A percentile compares a stretch with the other conserved stretches of the same genome.
phyloP scores from a whole-genome alignment of 2,888 invertebrate genomes.

The Scotopteryx bipunctaria region DNA sequence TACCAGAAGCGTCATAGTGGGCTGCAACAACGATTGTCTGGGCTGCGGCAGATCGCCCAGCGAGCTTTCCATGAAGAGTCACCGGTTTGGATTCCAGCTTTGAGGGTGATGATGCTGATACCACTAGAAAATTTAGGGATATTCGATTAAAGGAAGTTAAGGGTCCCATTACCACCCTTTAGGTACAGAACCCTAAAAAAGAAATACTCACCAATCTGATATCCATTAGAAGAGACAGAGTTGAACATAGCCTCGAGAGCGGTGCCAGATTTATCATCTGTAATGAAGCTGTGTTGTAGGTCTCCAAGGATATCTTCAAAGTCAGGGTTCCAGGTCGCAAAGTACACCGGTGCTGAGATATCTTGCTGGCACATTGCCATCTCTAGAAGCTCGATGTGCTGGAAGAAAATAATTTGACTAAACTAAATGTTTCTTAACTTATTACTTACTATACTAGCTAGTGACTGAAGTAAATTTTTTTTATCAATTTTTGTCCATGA shows the following conservation, averaged over 20 bases:
- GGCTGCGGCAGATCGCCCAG: conserved; percentile 88
- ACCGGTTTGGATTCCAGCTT: conserved; percentile 92
- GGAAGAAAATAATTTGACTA: conserved; percentile 21
- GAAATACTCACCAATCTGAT: conserved; percentile 90
- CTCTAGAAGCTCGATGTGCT: conserved; percentile 91
- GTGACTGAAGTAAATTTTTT: no score
- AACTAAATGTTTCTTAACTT: no score
- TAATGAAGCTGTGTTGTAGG: conserved; percentile 86
- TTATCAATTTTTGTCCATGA: no score
- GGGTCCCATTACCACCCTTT: no score
- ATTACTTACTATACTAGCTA: no score
- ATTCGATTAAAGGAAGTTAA: no score
- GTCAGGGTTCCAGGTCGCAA: conserved; percentile 89
- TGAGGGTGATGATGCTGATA: conserved; percentile 88
- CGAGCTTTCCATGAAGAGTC: conserved; percentile 93
- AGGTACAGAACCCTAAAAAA: no score
- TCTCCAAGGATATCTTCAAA: conserved; percentile 90
- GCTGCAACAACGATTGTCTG: conserved; percentile 96
- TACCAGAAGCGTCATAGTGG: conserved; percentile 95
- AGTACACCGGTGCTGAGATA: conserved; percentile 93
- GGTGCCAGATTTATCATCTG: conserved; percentile 88
- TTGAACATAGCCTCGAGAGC: conserved; percentile 93
- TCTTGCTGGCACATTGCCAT: conserved; percentile 92
- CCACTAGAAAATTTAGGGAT: conserved; percentile 74
- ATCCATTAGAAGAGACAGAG: conserved; percentile 96